These are phyloP conservation scores for Prunella fulvescens DNA, from an alignment of 2,113 vertebrate species.

Conservation along the genomic window DNA sequence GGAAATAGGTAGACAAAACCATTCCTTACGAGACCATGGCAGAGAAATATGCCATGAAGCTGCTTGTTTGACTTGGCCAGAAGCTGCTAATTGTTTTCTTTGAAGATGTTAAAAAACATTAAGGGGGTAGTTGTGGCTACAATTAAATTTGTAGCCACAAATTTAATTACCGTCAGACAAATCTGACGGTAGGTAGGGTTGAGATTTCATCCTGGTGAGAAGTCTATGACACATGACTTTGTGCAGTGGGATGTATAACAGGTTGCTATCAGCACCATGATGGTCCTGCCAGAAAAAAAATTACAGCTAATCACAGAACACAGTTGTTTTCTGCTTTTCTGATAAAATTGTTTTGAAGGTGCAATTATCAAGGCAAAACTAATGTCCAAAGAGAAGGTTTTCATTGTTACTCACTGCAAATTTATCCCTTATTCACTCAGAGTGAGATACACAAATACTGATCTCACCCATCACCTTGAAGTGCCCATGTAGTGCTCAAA, in stretches of 20 bases:
- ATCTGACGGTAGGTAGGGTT: background rate
- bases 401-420: background rate
- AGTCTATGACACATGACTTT: background rate
- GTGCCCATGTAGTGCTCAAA: background rate
- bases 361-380: background rate
- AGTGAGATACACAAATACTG: background rate
- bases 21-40: accelerated
- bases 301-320: background rate
- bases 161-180: too few relatives aligned
- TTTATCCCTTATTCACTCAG: background rate
- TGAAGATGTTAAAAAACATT: background rate
- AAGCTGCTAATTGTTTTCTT: background rate
- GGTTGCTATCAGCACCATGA: background rate
- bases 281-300: background rate
- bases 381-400: background rate
- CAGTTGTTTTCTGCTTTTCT: background rate
- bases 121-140: background rate
- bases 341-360: background rate
- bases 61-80: background rate
- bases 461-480: background rate
- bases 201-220: background rate
- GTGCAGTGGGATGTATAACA: background rate
- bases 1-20: background rate
- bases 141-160: background rate
- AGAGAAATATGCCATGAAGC: background rate